Base-by-base conservation (phyloP, 2,888 invertebrate species). In the Pinctada fucata region DNA sequence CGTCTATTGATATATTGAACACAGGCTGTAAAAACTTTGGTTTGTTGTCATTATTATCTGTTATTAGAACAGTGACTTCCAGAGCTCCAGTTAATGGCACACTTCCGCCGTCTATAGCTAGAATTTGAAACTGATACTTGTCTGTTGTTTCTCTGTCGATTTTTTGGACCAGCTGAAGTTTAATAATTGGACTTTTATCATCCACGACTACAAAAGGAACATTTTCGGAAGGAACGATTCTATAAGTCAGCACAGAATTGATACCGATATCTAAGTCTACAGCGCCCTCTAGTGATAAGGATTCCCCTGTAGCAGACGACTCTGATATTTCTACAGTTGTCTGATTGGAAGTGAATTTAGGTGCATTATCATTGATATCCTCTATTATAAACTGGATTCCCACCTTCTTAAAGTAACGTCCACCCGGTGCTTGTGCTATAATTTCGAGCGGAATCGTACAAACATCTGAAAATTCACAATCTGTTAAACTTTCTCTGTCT, bases 281-380 rank as follows among this genome's bases (percentile, higher is more conserved):
- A 10, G 88, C 87, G 2, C 86, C 87, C 8, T 81, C 76, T 16
- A 87, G 83, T 1, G 86, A 81, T n/a, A 78, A 76, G 2, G 84
- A 78, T 2, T 84, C 84, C 0, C 83, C 84, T 5, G 80, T 78
- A 8, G 81, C 81, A 3, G 84, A 87, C 31, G 85, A 84, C 76
- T 89, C 88, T 3, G 85, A 83, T 67, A 88, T 83, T 64, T 84
- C 80, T 10, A 85, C 75, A 4, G 58, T 80, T 3, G 85, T 87
- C 13, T 79, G 78, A 31, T 77, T 81, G 48, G 82, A 78, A 2
- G 86, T 82, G 76, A 90, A 90, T 4, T 75, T 76, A 0, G 90
- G 90, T 3, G 81, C 77, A 73, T 88, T 88, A 79, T 90, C 90
- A 76, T 90, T 90, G 48, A 87, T 80, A 75, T 90, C 90, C 8